phyloP scores from a whole-genome alignment of 1,140 invertebrate genomes.

The Calycopis cecrops region DNA sequence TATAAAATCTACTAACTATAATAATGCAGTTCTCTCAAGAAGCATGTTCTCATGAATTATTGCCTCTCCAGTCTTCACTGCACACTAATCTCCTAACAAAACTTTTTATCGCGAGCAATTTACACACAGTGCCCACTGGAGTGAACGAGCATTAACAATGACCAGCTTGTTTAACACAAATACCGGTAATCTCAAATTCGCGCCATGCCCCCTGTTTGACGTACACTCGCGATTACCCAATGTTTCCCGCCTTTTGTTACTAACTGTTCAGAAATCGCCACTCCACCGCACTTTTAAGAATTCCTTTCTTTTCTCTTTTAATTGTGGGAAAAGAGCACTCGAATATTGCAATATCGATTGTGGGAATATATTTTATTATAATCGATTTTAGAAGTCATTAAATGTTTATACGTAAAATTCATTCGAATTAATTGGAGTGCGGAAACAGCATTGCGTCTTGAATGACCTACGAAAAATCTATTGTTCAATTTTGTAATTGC shows the following conservation, averaged over 20 bases:
- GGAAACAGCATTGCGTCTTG: conserved; percentile 12
- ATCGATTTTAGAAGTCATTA: conserved; percentile 36
- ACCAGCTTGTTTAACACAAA: conserved; percentile 54
- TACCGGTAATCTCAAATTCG: conserved; percentile 52
- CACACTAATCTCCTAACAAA: conserved; percentile 39
- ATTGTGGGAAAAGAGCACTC: conserved; percentile 65
- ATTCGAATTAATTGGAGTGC: conserved; percentile 32
- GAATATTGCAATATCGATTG: conserved; percentile 51
- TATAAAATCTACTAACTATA: too few species aligned
- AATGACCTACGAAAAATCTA: not conserved
- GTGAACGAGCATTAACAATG: conserved; percentile 47
- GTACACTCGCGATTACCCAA: conserved; percentile 49
- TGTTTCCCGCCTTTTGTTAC: conserved; percentile 46
- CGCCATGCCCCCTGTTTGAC: conserved; percentile 46
- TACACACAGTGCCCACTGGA: conserved; percentile 28
- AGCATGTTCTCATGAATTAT: conserved; percentile 42
- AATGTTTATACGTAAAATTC: conserved; percentile 41
- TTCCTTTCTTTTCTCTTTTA: conserved; percentile 43
- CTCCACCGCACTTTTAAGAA: conserved; percentile 41
- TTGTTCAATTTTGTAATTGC: not conserved
- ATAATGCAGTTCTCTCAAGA: not conserved
- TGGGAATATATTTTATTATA: conserved; percentile 46
- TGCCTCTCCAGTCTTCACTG: conserved; percentile 26
- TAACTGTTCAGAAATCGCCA: conserved; percentile 47
- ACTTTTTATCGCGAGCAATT: conserved; percentile 43